Evolutionary conservation across 1,140 invertebrate species (phyloP).

Genomic region (Charaxes varanes): DNA sequence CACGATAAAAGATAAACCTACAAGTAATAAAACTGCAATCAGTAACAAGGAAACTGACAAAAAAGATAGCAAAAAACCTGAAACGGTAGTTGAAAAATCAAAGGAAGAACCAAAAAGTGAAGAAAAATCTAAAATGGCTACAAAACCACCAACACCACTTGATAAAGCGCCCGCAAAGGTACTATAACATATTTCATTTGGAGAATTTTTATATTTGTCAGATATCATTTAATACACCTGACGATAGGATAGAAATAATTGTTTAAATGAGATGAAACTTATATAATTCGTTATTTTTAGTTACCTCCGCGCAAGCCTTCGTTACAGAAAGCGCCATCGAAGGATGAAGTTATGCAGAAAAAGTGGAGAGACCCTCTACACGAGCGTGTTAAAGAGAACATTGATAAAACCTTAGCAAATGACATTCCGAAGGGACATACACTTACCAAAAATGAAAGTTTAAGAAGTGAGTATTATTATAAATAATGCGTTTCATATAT

Average conservation of each 20-base stretch:
- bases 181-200: slow-evolving; percentile 4
- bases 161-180: slow-evolving; percentile 62
- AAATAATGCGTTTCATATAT: too few relatives aligned
- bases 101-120: slow-evolving; percentile 30
- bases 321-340: slow-evolving; percentile 62
- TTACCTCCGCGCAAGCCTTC: slow-evolving; percentile 63
- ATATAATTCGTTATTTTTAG: slow-evolving; percentile 22
- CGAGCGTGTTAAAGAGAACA: slow-evolving; percentile 69
- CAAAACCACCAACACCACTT: slow-evolving; percentile 55
- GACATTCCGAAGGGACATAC: slow-evolving; percentile 69
- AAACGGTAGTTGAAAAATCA: slow-evolving; percentile 28
- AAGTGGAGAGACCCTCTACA: slow-evolving; percentile 70
- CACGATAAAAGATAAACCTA: slow-evolving; percentile 34
- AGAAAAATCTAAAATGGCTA: slow-evolving; percentile 49
- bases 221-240: too few relatives aligned
- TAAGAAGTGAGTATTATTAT: slow-evolving; percentile 72
- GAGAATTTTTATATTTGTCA: too few relatives aligned
- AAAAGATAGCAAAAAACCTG: slow-evolving; percentile 33
- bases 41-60: slow-evolving; percentile 3
- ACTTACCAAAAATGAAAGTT: slow-evolving; percentile 69
- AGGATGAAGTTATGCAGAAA: slow-evolving; percentile 65
- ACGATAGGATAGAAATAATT: too few relatives aligned
- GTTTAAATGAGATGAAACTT: not conserved
- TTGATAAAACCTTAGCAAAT: slow-evolving; percentile 67
- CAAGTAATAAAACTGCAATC: slow-evolving; percentile 31